These are phyloP conservation scores for Probaryconus sp. DNA, from an alignment of 1,140 invertebrate genomes.

Conservation along the genomic window DNA sequence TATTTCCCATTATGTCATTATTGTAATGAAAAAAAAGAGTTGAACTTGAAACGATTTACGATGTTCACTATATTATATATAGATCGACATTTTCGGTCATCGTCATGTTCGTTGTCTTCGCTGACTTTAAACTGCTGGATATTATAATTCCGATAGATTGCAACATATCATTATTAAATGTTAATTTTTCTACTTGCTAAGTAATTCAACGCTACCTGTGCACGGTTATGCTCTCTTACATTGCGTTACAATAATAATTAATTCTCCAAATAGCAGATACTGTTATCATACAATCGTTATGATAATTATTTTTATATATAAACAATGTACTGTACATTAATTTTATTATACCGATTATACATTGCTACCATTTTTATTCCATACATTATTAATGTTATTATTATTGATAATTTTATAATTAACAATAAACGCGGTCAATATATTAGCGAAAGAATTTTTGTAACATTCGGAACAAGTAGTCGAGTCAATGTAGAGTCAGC, in stretches of 20 bases:
- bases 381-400: constrained; percentile 49
- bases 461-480: too few species aligned
- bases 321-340: constrained; percentile 36
- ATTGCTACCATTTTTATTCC: constrained; percentile 36
- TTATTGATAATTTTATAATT: constrained; percentile 51
- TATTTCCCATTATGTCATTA: too few species aligned
- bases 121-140: constrained; percentile 44
- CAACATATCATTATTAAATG: constrained; percentile 65
- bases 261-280: constrained; percentile 55
- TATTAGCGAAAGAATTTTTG: too few species aligned
- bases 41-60: too few species aligned
- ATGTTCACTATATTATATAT: too few species aligned
- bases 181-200: constrained; percentile 60
- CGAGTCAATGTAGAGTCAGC: too few species aligned
- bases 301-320: constrained; percentile 52
- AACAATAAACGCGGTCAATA: constrained; percentile 27
- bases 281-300: constrained; percentile 54
- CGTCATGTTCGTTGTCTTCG: constrained; percentile 61
- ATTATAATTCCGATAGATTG: constrained; percentile 51
- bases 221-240: constrained; percentile 44
- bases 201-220: constrained; percentile 59
- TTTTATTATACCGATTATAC: constrained; percentile 44
- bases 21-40: too few species aligned
- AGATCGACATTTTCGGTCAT: too few species aligned
- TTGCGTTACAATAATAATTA: constrained; percentile 52